A percentile compares a stretch with the other conserved stretches of the same genome.
Evolutionary conservation across 2,797 vertebrate genomes (phyloP).

Genomic region (Cheirogaleus major): DNA sequence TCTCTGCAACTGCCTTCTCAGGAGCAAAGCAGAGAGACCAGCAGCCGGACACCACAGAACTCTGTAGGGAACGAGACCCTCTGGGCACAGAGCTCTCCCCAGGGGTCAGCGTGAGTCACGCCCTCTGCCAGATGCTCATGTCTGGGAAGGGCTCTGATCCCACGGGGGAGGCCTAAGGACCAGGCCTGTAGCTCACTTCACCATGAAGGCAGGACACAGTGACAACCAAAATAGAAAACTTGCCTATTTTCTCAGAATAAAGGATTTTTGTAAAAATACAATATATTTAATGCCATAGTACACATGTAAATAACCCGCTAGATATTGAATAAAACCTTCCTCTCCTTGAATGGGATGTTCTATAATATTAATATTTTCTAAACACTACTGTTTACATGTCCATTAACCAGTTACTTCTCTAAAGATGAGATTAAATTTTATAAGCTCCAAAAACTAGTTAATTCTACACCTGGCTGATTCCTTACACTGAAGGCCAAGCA

Average conservation of each 20-base stretch:
- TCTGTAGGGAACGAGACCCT: neutral
- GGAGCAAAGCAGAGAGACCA: too few species aligned
- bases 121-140: neutral
- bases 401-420: neutral
- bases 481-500: neutral
- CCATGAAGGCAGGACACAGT: neutral
- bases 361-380: neutral
- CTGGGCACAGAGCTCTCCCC: neutral
- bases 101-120: neutral
- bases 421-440: neutral
- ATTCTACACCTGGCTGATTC: fast-evolving
- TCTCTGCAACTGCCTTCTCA: neutral
- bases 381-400: too few species aligned
- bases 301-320: neutral
- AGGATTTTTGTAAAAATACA: neutral
- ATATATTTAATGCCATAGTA: too few species aligned
- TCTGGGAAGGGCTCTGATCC: fast-evolving
- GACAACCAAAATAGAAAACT: neutral
- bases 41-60: neutral
- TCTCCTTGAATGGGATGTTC: neutral
- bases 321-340: too few species aligned
- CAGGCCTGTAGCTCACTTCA: neutral
- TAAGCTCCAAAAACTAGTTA: neutral
- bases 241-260: neutral
- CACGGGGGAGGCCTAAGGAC: fast-evolving